Evolutionary conservation across 2,113 vertebrate genomes (phyloP), one percentile per base, ranked within the genome.

Genomic region (Rhagologus leucostigma): DNA sequence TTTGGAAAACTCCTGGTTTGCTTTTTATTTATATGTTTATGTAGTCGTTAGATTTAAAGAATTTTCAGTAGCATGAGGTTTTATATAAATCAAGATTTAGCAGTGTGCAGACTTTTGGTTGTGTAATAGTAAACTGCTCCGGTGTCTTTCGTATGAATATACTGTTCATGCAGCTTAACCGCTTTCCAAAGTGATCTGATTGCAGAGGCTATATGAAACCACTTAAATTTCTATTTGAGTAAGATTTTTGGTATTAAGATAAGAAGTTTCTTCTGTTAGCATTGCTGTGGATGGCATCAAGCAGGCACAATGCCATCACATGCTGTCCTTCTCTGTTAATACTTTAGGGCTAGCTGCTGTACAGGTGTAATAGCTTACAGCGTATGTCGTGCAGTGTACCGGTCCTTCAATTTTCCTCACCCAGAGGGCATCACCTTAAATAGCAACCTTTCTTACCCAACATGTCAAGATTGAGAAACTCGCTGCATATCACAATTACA

Each of bases 401-500:
- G 2, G 92, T 92, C 94, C 89, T 94, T 96, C 91, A 84, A 30
- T 97, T 97, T 96, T 94, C 79, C 63, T 96, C 73, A 75, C 79
- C 93, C 78, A 70, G 83, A 96, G 90, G 93, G 96, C 92, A 96
- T 80, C 93, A 77, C 87, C 92, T 96, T 88, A 94, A 97, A 85
- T 90, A 97, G 84, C 89, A 96, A 23, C 74, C 84, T 96, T 96
- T 68, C 87, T 97, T 97, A 89, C 64, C 68, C 81, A 67, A 86
- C 75, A 16, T 93, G 86, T 96, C 87, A 96, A 87, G 94, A 95
- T 57, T 90, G 94, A 96, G 97, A 97, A 94, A 95, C 93, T 93
- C 16, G 3, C 85, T 92, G 90, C 84, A 92, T 94, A 95, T 94
- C 93, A 93, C 87, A 88, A 93, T 96, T 95, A 97, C 85, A 97